These are phyloP conservation scores for Anoplolepis gracilipes DNA, from an alignment of 1,140 invertebrate genomes.

Conservation along the genomic window DNA sequence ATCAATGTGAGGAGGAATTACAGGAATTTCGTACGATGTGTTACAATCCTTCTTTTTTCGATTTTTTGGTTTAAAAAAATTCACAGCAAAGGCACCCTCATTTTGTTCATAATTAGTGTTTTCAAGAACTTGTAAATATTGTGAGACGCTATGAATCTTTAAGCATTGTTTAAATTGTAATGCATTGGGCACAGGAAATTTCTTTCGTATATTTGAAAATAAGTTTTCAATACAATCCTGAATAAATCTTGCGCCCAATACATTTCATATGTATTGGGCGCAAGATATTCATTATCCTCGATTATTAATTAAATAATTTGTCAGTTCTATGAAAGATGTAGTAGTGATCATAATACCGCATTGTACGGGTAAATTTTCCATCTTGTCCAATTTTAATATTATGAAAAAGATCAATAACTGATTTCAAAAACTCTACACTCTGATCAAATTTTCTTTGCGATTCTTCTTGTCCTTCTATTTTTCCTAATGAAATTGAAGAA, in stretches of 20 bases:
- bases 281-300: too few relatives aligned
- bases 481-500: background rate
- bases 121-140: background rate
- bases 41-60: too few relatives aligned
- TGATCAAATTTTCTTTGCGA: background rate
- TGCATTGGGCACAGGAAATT: background rate
- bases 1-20: background rate
- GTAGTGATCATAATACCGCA: background rate
- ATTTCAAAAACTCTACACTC: background rate
- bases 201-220: background rate
- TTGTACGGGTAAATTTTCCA: background rate
- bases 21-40: background rate
- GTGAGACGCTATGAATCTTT: background rate
- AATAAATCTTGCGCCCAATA: background rate
- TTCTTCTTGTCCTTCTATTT: background rate
- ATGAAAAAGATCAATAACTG: background rate
- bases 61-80: background rate
- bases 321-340: background rate
- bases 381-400: background rate
- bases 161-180: slow-evolving; percentile 8
- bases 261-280: background rate
- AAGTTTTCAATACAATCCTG: background rate
- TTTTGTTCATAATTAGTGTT: slow-evolving; percentile 6
- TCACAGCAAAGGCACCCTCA: background rate
- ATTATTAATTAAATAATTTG: background rate